phyloP scores from a whole-genome alignment of 2,113 vertebrate genomes.

The Scomber colias region DNA sequence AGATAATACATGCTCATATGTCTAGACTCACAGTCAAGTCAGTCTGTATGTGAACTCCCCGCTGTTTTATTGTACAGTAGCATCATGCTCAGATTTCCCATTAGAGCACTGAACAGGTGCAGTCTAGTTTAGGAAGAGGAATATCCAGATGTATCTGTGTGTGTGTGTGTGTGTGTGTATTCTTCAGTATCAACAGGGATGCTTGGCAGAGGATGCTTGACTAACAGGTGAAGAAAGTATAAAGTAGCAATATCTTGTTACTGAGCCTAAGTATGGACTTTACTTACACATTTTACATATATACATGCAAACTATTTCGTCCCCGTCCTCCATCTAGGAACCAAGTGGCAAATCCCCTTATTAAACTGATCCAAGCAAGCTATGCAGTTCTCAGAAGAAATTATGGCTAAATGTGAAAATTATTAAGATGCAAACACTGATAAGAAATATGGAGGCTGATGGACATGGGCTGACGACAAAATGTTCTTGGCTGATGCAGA shows the following conservation, averaged over 20 bases:
- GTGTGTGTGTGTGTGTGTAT: conserved; percentile 60
- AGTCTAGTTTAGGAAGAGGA: conserved; percentile 56
- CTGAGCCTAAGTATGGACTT: neutral
- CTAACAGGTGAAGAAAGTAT: neutral
- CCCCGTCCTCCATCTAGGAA: neutral
- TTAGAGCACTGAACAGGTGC: conserved; percentile 53
- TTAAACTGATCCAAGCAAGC: conserved; percentile 11
- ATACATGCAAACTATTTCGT: neutral
- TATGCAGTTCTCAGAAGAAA: conserved; percentile 6
- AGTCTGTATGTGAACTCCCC: conserved; percentile 3
- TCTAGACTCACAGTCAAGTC: neutral
- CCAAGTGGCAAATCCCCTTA: conserved; percentile 8
- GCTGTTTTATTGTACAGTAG: conserved; percentile 8
- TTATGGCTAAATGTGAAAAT: neutral
- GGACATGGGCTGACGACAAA: too few species aligned
- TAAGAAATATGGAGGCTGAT: too few species aligned
- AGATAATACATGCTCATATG: neutral
- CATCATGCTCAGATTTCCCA: conserved; percentile 26
- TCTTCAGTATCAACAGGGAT: conserved; percentile 50
- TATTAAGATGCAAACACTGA: neutral
- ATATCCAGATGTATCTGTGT: conserved; percentile 52
- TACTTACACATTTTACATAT: neutral
- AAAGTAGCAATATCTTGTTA: neutral
- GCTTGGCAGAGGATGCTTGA: neutral
- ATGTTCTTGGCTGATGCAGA: too few species aligned